Evolutionary conservation across 2,113 vertebrate genomes (phyloP).

Genomic region (Sinocyclocheilus anophthalmus): DNA sequence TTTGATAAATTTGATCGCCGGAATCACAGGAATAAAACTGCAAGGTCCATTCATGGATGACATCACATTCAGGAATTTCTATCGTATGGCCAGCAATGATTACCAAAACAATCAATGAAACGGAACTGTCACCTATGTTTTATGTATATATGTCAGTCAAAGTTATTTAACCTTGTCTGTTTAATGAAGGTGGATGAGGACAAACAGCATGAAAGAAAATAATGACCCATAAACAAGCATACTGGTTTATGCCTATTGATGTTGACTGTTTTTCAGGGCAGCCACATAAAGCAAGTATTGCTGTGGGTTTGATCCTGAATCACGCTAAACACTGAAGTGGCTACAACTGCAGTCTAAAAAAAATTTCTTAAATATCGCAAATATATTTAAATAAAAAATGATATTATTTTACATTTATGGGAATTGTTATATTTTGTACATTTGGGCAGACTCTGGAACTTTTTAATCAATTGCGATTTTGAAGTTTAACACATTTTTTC

Average conservation of each 20-base stretch:
- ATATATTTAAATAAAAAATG: too few species aligned
- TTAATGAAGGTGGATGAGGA: neutral
- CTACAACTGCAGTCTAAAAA: too few species aligned
- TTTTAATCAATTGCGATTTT: too few species aligned
- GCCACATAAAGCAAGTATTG: neutral
- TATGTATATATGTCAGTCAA: neutral
- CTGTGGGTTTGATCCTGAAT: too few species aligned
- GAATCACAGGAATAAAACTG: neutral
- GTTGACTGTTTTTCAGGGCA: neutral
- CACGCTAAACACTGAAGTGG: too few species aligned
- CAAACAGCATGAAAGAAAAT: neutral
- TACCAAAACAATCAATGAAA: slow-evolving; percentile 9
- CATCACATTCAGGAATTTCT: slow-evolving; percentile 10
- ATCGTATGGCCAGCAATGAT: neutral
- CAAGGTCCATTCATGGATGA: slow-evolving; percentile 20
- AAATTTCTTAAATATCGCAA: too few species aligned
- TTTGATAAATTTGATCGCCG: neutral
- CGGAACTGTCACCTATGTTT: neutral
- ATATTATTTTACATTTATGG: too few species aligned
- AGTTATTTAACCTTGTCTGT: neutral
- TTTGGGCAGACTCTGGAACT: too few species aligned
- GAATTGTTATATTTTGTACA: too few species aligned
- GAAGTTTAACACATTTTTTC: too few species aligned
- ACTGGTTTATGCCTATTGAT: too few species aligned
- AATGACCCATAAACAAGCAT: neutral